Percentiles rank a stretch among this genome's conserved stretches.
Evolutionary conservation across 2,888 invertebrate genomes (phyloP).

Genomic region (Melitaea athalia): DNA sequence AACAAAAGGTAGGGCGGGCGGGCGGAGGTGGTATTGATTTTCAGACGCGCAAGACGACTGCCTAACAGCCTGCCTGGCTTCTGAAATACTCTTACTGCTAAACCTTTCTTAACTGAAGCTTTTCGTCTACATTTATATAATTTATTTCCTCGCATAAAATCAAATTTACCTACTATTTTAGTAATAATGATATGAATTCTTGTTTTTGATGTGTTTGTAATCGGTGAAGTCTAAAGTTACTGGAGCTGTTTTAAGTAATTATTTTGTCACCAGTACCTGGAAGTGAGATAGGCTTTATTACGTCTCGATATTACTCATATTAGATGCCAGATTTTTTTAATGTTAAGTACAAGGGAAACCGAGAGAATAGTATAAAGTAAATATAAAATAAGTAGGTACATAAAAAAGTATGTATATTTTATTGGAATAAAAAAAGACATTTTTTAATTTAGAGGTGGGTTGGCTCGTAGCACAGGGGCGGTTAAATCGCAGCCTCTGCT

Average conservation of each 20-base stretch:
- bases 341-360: too few species aligned
- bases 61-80: slow-evolving; percentile 32
- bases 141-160: neutral
- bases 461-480: slow-evolving; percentile 14
- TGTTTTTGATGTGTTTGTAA: too few species aligned
- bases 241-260: too few species aligned
- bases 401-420: slow-evolving; percentile 9
- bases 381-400: neutral
- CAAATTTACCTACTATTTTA: too few species aligned
- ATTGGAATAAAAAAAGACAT: slow-evolving; percentile 27
- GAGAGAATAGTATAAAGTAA: too few species aligned
- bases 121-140: neutral
- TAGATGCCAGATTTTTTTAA: too few species aligned
- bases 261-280: too few species aligned
- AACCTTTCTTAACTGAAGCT: slow-evolving; percentile 18
- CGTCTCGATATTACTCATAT: too few species aligned
- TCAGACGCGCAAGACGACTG: slow-evolving; percentile 59
- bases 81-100: slow-evolving; percentile 7
- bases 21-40: slow-evolving; percentile 62
- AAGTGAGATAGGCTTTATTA: too few species aligned
- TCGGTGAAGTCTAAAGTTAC: too few species aligned
- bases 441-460: slow-evolving; percentile 37
- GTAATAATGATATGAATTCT: too few species aligned
- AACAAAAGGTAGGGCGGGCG: slow-evolving; percentile 36
- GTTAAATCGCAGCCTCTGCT: slow-evolving; percentile 25